phyloP scores from a whole-genome alignment of 2,888 invertebrate species.

The Phengaris arion region DNA sequence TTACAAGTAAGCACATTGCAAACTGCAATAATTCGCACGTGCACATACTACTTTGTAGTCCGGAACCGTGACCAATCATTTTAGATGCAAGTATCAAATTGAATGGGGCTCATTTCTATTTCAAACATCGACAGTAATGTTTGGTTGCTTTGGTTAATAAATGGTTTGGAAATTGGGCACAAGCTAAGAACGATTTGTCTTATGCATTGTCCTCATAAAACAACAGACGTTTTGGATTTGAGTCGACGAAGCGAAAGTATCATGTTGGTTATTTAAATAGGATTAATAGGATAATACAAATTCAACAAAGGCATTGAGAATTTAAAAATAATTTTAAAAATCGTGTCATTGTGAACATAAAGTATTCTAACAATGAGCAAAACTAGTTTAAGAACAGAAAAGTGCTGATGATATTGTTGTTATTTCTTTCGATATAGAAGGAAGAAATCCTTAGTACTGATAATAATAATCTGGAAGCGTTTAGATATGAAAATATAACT shows the following conservation, averaged over 20 bases:
- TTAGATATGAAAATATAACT: background rate
- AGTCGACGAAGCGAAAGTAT: background rate
- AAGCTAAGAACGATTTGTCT: background rate
- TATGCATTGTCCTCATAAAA: background rate
- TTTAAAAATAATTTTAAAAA: background rate
- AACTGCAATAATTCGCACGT: background rate
- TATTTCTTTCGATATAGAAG: background rate
- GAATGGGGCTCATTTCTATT: background rate
- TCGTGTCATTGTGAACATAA: background rate
- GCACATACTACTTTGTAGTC: background rate
- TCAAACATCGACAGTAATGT: background rate
- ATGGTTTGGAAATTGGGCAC: background rate
- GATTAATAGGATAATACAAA: background rate
- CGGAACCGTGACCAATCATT: slow-evolving; percentile 10
- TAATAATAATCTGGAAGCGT: no score
- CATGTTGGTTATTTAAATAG: background rate
- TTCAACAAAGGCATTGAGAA: background rate
- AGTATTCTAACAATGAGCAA: background rate
- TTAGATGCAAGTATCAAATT: slow-evolving; percentile 11
- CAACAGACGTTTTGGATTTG: background rate
- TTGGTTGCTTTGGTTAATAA: no score
- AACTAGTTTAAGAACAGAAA: background rate
- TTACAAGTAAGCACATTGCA: slow-evolving; percentile 1
- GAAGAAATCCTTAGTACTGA: no score
- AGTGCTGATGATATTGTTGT: background rate